Conservation (phyloP, 1,140 invertebrate genomes). For the Ceratina australensis region DNA sequence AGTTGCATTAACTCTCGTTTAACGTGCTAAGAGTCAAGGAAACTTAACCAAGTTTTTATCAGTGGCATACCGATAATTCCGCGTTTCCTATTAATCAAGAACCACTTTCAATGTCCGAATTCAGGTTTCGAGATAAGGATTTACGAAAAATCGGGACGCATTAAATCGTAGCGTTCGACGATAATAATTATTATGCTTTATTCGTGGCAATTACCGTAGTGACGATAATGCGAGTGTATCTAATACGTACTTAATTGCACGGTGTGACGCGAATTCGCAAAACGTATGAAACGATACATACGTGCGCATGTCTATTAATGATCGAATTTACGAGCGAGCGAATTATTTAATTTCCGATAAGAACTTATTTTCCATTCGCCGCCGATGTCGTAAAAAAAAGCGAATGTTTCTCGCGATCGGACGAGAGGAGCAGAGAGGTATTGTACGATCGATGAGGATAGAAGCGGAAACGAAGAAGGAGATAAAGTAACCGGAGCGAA, state of each 20-base stretch:
- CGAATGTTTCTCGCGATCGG: neutral
- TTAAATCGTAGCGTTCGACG: constrained; percentile 30
- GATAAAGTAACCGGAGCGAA: constrained; percentile 19
- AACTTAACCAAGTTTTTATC: constrained; percentile 8
- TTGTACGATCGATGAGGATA: neutral
- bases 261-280: constrained; percentile 22
- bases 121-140: constrained; percentile 16
- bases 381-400: neutral
- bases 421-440: neutral
- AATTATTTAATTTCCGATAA: constrained; percentile 35
- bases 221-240: constrained; percentile 43
- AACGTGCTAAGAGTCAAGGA: neutral
- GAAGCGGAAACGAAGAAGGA: neutral
- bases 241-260: constrained; percentile 39
- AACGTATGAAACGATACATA: neutral
- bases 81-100: neutral
- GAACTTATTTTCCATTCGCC: neutral
- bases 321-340: constrained; percentile 21
- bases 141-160: constrained; percentile 19
- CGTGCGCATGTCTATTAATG: constrained; percentile 35
- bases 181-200: constrained; percentile 52
- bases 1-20: too few relatives aligned
- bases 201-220: constrained; percentile 46
- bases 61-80: constrained; percentile 31
- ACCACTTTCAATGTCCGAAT: constrained; percentile 20